Conservation (phyloP, 1,140 invertebrate genomes). For the Littorina saxatilis region DNA sequence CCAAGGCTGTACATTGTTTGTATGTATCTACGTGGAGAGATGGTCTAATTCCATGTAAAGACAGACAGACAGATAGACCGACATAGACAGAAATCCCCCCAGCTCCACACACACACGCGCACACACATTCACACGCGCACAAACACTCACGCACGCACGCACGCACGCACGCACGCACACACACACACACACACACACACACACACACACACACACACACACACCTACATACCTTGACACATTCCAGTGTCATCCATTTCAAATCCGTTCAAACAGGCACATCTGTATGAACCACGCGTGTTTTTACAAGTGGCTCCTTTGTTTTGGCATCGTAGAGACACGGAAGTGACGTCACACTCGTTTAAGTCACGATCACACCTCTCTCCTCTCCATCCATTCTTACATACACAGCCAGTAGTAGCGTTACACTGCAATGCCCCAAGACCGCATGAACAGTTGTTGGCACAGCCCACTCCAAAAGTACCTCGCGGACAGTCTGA, state of each 20-base stretch:
- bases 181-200: too few species aligned
- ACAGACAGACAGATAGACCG: too few species aligned
- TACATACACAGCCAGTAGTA: conserved; percentile 41
- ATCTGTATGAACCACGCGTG: conserved; percentile 26
- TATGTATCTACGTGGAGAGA: too few species aligned
- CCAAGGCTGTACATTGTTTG: too few species aligned
- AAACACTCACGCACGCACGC: too few species aligned
- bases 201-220: conserved; percentile 17
- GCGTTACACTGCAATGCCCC: conserved; percentile 34
- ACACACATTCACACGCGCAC: too few species aligned
- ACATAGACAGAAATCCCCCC: too few species aligned
- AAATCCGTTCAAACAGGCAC: conserved; percentile 29
- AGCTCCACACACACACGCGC: too few species aligned
- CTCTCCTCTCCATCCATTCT: conserved; percentile 45
- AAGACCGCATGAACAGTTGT: conserved; percentile 7
- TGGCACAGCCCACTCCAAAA: not conserved
- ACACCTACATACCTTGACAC: conserved; percentile 1
- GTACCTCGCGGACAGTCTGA: not conserved
- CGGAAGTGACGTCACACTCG: conserved; percentile 35
- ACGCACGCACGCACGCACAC: too few species aligned
- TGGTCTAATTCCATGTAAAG: too few species aligned
- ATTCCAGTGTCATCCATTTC: not conserved
- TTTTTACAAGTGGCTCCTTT: conserved; percentile 2
- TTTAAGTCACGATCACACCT: conserved; percentile 49
- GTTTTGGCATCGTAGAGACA: not conserved